Evolutionary conservation across 2,888 invertebrate genomes (phyloP).

Genomic region (Listrodromus nycthemerus): DNA sequence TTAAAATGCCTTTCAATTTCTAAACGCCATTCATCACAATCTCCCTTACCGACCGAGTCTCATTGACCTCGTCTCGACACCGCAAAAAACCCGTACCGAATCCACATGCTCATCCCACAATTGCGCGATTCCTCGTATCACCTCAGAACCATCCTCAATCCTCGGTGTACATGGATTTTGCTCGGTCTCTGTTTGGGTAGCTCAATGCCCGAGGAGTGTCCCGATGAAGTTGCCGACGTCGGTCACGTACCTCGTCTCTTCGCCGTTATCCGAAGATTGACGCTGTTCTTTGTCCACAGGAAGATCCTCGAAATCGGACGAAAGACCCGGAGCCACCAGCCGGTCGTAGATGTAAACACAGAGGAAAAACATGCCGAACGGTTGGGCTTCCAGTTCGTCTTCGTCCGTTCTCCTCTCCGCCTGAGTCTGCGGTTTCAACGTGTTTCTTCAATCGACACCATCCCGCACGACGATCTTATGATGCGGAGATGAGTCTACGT

Average conservation of each 20-base stretch:
- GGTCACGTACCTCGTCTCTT: constrained; percentile 58
- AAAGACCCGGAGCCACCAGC: not conserved
- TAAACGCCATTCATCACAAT: too few species aligned
- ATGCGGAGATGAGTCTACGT: constrained; percentile 82
- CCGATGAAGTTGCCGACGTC: constrained; percentile 33
- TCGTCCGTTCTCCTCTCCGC: constrained; percentile 24
- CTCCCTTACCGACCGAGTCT: too few species aligned
- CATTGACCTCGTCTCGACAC: too few species aligned
- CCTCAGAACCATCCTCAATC: not conserved
- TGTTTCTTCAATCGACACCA: constrained; percentile 61
- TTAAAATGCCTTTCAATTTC: too few species aligned
- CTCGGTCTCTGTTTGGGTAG: constrained; percentile 10
- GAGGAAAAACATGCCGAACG: not conserved
- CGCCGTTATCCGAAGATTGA: constrained; percentile 58
- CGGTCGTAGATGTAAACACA: not conserved
- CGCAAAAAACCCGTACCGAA: too few species aligned
- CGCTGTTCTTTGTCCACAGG: constrained; percentile 24
- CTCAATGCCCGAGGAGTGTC: constrained; percentile 11
- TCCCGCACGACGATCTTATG: constrained; percentile 78
- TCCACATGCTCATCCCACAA: not conserved
- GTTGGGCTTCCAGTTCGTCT: constrained; percentile 6
- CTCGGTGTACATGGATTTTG: constrained; percentile 4
- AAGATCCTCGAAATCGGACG: constrained; percentile 44
- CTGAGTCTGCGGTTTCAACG: constrained; percentile 55
- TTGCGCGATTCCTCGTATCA: not conserved